Conservation (phyloP, 2,113 vertebrate genomes). For the Strix aluco region DNA sequence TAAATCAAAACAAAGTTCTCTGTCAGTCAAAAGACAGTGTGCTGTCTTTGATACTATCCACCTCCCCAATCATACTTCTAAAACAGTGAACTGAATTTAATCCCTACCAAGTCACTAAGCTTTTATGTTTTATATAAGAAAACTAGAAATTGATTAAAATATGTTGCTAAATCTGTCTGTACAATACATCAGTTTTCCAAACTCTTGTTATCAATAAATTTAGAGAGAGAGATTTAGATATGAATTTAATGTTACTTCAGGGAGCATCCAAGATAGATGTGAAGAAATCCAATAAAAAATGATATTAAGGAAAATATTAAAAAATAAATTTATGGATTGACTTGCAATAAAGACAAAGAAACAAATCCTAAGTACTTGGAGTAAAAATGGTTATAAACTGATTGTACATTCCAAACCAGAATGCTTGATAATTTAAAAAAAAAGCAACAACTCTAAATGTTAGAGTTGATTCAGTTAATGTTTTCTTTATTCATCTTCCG, state of each 20-base stretch:
- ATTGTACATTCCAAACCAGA: background rate
- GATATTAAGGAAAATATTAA: background rate
- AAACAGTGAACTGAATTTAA: background rate
- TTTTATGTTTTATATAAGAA: background rate
- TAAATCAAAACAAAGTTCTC: constrained; percentile 22
- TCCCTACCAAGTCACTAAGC: background rate
- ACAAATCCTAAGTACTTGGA: background rate
- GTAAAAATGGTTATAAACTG: background rate
- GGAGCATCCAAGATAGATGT: background rate
- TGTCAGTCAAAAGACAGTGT: background rate
- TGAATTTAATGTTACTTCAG: background rate
- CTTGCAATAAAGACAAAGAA: background rate
- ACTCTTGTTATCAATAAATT: background rate
- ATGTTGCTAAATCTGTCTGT: background rate
- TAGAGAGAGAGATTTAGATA: background rate
- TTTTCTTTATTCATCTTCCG: background rate
- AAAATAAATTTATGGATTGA: background rate
- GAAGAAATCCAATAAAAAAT: background rate
- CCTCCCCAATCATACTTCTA: background rate
- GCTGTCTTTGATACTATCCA: constrained; percentile 8
- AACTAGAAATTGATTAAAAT: background rate
- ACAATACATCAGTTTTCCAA: background rate
- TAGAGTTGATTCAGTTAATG: background rate
- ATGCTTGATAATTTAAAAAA: background rate
- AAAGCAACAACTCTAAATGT: background rate